Evolutionary conservation across 2,888 invertebrate genomes (phyloP).

Genomic region (Mesoligia furuncula): DNA sequence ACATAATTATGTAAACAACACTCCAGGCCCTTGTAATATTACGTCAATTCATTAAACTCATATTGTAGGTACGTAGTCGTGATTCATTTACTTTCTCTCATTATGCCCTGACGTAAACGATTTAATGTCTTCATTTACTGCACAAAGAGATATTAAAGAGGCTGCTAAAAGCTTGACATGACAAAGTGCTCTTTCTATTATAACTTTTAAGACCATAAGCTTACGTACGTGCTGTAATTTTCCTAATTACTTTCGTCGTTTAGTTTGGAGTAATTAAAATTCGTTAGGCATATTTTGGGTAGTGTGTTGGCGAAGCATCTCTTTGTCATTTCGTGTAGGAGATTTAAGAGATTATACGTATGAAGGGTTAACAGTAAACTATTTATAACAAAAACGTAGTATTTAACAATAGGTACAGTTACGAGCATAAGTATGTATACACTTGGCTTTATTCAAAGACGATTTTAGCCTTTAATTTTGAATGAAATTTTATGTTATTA

Average conservation of each 20-base stretch:
- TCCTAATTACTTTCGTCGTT: constrained; percentile 82
- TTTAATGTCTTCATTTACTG: constrained; percentile 89
- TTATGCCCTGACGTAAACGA: constrained; percentile 85
- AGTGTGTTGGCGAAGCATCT: not conserved
- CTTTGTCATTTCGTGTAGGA: not conserved
- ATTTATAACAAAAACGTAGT: not conserved
- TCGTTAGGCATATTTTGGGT: constrained; percentile 49
- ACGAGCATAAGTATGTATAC: too few relatives aligned
- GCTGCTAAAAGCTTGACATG: constrained; percentile 89
- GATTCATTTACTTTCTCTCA: constrained; percentile 80
- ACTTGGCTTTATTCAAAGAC: too few relatives aligned
- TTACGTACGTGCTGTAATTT: constrained; percentile 84
- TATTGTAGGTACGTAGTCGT: constrained; percentile 61
- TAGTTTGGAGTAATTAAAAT: constrained; percentile 69
- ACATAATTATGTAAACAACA: constrained; percentile 44
- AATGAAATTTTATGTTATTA: too few relatives aligned
- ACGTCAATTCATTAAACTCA: constrained; percentile 71
- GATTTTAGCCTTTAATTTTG: too few relatives aligned
- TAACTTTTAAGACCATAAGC: constrained; percentile 87
- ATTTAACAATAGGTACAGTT: not conserved
- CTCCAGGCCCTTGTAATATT: constrained; percentile 52
- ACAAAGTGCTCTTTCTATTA: constrained; percentile 88
- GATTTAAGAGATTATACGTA: not conserved
- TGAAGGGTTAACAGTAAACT: not conserved
- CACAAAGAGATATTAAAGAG: constrained; percentile 89